Evolutionary conservation across 2,113 vertebrate species (phyloP).

Genomic region (Morphnarchus princeps): DNA sequence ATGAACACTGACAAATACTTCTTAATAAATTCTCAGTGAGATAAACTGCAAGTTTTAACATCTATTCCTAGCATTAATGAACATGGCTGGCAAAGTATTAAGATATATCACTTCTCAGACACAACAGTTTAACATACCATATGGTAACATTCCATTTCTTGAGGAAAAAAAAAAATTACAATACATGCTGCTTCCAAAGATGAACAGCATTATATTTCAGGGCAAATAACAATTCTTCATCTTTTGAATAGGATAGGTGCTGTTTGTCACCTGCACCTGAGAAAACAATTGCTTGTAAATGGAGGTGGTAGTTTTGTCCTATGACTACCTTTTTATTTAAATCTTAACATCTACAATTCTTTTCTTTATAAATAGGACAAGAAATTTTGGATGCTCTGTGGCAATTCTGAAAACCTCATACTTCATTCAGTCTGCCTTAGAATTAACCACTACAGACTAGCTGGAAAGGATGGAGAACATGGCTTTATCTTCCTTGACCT

Average conservation of each 20-base stretch:
- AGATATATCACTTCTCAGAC: neutral
- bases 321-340: neutral
- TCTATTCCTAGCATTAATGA: neutral
- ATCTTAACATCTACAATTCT: neutral
- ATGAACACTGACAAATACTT: neutral
- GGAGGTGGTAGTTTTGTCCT: neutral
- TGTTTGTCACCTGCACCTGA: neutral
- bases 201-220: neutral
- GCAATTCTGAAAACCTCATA: neutral
- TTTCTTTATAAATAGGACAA: neutral
- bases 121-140: neutral
- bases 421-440: neutral
- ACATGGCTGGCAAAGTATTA: neutral
- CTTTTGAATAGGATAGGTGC: neutral
- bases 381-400: neutral
- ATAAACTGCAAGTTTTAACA: neutral
- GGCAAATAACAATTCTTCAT: neutral
- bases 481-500: neutral
- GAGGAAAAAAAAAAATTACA: neutral
- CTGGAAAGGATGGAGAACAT: neutral
- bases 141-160: neutral
- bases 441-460: neutral
- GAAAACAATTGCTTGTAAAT: neutral
- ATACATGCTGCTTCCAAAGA: neutral
- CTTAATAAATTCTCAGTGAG: neutral